A percentile compares a stretch with the other conserved stretches of the same genome.
These are phyloP conservation scores for Cydia amplana DNA, from an alignment of 1,140 invertebrate genomes.

Conservation along the genomic window DNA sequence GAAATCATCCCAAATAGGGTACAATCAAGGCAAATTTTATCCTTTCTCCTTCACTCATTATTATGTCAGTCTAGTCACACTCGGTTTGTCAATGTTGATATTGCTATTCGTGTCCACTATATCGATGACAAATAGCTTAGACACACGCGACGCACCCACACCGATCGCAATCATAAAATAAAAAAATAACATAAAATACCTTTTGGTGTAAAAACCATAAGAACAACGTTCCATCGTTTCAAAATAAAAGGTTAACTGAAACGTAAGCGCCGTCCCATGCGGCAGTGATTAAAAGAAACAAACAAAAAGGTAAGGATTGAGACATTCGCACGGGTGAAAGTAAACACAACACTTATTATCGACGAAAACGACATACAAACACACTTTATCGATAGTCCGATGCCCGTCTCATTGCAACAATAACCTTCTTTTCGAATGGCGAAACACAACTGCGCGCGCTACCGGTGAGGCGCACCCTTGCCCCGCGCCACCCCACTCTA, in stretches of 20 bases:
- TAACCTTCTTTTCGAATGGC: constrained; percentile 75
- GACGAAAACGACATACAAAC: constrained; percentile 79
- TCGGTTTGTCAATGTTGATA: constrained; percentile 41
- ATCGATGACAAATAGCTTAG: constrained; percentile 47
- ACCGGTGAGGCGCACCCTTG: constrained; percentile 59
- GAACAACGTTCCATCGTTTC: constrained; percentile 79
- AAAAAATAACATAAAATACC: constrained; percentile 79
- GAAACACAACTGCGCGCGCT: constrained; percentile 68
- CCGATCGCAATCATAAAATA: constrained; percentile 71
- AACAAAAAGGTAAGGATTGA: constrained; percentile 76
- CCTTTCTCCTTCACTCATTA: constrained; percentile 45
- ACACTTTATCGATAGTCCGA: constrained; percentile 78
- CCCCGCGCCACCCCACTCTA: constrained; percentile 53
- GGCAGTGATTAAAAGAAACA: constrained; percentile 76
- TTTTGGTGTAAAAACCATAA: constrained; percentile 80
- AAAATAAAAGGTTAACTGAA: constrained; percentile 78
- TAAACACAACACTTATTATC: constrained; percentile 79
- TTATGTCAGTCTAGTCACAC: constrained; percentile 38
- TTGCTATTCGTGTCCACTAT: constrained; percentile 41
- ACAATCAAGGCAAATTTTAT: constrained; percentile 33
- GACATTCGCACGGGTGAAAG: constrained; percentile 79
- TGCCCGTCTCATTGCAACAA: constrained; percentile 72
- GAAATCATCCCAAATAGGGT: constrained; percentile 5
- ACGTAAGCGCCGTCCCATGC: constrained; percentile 76
- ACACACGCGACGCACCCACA: constrained; percentile 74